Base-by-base conservation (phyloP, 2,888 invertebrate genomes). In the Drosophila pegasa region DNA sequence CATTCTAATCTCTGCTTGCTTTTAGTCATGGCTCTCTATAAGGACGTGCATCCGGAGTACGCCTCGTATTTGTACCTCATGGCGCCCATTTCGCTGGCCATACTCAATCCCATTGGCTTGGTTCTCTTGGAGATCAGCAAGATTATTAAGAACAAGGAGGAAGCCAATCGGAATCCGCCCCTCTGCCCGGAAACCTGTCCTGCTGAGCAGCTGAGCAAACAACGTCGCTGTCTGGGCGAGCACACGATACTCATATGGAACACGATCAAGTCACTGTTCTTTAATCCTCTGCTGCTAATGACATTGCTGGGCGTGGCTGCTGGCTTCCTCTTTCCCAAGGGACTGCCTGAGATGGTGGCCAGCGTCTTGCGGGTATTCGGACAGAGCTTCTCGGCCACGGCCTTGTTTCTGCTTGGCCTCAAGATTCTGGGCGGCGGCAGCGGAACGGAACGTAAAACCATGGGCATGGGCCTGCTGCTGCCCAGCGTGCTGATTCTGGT, bases 371-470 rank as follows among this genome's bases (percentile, higher is more conserved):
- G 95, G 93, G 95, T 96, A 3, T 94, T 98, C 82, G 97, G 97
- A 0, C 94, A 96, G 87, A 97, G 98, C 8, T 99, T 98, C 92
- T 96, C 98, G 29, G 98, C 98, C 1, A 95, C 97, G 45, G 98
- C 98, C 0, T 93, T 99, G 31, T 98, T 99, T 91, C 93, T 98
- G 57, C 93, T 99, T 20, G 99, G 99, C 0, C 93, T 98, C 37
- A 95, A 97, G 90, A 98, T 99, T 96, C 98, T 98, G 14, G 98
- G 98, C 7, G 97, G 97, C 88, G 97, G 97, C 88, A 97, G 98
- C 1, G 64, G 75, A 7, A 16, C 79, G 0, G 85, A 83, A 6
- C 66, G 77, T 2, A 85, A 88, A 10, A 60, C 77, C n/a, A 94
- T 95, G 29, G 96, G 85, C 54, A 94, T 95, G 33, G 96, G 96